Evolutionary conservation across 2,113 vertebrate genomes (phyloP).

Genomic region (Psilopsiagon aymara): DNA sequence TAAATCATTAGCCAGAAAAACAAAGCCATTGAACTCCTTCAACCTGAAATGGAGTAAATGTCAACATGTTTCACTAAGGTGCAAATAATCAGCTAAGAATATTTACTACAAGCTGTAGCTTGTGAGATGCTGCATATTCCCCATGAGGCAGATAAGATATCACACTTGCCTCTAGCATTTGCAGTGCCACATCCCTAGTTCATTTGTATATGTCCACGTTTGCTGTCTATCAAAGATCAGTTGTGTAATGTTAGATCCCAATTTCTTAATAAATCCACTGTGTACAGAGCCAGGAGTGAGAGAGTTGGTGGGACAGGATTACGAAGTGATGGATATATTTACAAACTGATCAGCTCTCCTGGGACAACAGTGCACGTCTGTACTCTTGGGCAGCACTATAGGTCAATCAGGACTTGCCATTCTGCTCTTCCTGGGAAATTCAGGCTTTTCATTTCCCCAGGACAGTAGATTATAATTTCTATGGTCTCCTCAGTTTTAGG

Average conservation of each 20-base stretch:
- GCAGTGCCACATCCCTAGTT: neutral
- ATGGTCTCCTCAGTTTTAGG: neutral
- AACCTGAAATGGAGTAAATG: neutral
- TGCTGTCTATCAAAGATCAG: neutral
- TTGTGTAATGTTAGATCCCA: neutral
- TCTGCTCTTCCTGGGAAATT: neutral
- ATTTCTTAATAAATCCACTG: neutral
- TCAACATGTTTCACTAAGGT: neutral
- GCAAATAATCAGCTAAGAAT: neutral
- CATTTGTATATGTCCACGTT: rapidly evolving
- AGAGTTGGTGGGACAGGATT: neutral
- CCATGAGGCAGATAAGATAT: neutral
- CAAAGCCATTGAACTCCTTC: neutral
- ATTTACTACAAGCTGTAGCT: neutral
- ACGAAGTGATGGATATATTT: neutral
- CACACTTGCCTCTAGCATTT: neutral
- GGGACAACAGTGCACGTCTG: neutral
- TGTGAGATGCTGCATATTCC: neutral
- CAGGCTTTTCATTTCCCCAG: neutral
- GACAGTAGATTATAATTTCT: neutral
- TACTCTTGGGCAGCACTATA: neutral
- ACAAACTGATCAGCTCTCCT: neutral
- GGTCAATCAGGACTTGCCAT: neutral
- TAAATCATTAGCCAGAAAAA: neutral
- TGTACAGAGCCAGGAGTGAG: neutral